phyloP scores from a whole-genome alignment of 2,888 invertebrate genomes.

The Criorhina ranunculi region DNA sequence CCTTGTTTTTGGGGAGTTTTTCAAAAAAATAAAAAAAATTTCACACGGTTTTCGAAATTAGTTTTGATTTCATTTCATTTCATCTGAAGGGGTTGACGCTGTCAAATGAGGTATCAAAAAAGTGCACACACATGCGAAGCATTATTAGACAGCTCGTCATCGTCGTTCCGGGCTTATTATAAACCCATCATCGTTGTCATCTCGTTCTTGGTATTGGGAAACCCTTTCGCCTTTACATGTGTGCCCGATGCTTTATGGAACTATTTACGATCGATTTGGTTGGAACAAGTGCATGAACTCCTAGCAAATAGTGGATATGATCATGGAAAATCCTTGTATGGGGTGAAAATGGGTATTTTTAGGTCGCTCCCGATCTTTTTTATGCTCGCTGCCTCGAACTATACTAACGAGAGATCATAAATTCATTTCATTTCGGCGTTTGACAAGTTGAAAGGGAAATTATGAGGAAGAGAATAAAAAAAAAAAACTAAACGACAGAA shows the following conservation, averaged over 20 bases:
- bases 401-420: slow-evolving; percentile 74
- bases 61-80: slow-evolving; percentile 28
- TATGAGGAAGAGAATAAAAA: slow-evolving; percentile 49
- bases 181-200: slow-evolving; percentile 74
- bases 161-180: slow-evolving; percentile 62
- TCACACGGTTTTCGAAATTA: slow-evolving; percentile 64
- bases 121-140: slow-evolving; percentile 50
- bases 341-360: slow-evolving; percentile 75
- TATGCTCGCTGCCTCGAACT: slow-evolving; percentile 45
- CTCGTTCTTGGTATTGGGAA: slow-evolving; percentile 22
- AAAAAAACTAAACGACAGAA: slow-evolving; percentile 12
- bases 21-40: no score
- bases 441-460: slow-evolving; percentile 76
- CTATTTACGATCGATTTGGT: slow-evolving; percentile 73
- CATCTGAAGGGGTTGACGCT: slow-evolving; percentile 42
- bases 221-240: slow-evolving; percentile 41
- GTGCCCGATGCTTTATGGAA: slow-evolving; percentile 40
- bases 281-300: slow-evolving; percentile 74
- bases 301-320: slow-evolving; percentile 71
- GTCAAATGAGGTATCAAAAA: slow-evolving; percentile 47
- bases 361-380: slow-evolving; percentile 57
- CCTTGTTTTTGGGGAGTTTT: slow-evolving; percentile 1
- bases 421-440: slow-evolving; percentile 69
- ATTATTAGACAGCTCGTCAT: slow-evolving; percentile 39
- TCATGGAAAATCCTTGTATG: slow-evolving; percentile 71